Evolutionary conservation across 1,140 invertebrate genomes (phyloP).

Genomic region (Dryas iulia): DNA sequence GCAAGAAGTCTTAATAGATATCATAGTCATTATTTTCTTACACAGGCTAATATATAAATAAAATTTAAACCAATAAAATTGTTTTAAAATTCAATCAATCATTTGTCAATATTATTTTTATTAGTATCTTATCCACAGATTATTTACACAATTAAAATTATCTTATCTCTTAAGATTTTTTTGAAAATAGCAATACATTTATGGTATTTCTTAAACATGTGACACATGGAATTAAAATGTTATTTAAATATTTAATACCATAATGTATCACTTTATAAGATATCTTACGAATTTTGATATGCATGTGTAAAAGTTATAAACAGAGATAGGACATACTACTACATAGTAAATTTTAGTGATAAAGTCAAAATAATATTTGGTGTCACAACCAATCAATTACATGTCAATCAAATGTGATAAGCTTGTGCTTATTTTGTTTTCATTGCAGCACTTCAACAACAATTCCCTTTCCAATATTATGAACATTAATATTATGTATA

Average conservation of each 20-base stretch:
- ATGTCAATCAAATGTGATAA: conserved; percentile 1
- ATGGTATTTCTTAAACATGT: too few species aligned
- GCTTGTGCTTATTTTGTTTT: not conserved
- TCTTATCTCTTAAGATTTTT: not conserved
- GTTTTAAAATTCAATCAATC: not conserved
- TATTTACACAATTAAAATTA: not conserved
- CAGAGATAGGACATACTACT: not conserved
- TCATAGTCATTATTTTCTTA: too few species aligned
- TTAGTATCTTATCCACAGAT: not conserved
- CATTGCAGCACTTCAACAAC: too few species aligned
- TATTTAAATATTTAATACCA: too few species aligned
- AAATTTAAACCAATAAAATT: too few species aligned
- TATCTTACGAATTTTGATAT: not conserved
- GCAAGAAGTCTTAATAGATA: too few species aligned
- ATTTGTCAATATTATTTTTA: not conserved
- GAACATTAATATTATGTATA: too few species aligned
- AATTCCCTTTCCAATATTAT: too few species aligned
- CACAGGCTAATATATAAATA: too few species aligned
- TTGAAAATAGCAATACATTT: too few species aligned
- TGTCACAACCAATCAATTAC: not conserved
- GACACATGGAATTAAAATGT: too few species aligned
- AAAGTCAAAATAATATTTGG: not conserved
- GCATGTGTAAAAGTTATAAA: not conserved
- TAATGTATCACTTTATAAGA: not conserved
- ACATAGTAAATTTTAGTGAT: not conserved